These are phyloP conservation scores for Tetragnatha montana DNA, from an alignment of 2,888 invertebrate genomes.

Conservation along the genomic window DNA sequence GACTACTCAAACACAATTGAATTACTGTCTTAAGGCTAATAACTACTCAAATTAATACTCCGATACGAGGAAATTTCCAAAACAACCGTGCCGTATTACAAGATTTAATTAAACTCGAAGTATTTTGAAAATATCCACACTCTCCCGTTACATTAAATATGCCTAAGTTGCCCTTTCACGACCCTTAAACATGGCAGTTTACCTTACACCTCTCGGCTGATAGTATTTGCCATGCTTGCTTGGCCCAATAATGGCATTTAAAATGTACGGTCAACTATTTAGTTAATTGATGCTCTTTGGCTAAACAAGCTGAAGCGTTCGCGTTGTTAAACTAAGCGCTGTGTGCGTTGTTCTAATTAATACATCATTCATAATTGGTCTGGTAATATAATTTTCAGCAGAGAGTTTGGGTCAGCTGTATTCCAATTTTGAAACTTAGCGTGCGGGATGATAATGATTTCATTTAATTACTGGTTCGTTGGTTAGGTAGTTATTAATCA, in stretches of 20 bases:
- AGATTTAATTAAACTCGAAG: too few relatives aligned
- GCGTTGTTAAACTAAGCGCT: background rate
- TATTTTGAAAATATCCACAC: too few relatives aligned
- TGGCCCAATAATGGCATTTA: background rate
- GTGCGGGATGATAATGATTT: background rate
- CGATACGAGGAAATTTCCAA: too few relatives aligned
- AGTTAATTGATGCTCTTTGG: background rate
- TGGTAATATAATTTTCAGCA: background rate
- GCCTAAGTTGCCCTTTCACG: background rate
- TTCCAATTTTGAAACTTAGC: background rate
- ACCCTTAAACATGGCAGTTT: background rate
- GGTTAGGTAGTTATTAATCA: background rate
- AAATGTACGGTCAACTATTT: background rate
- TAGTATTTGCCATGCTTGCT: background rate
- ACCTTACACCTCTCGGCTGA: background rate
- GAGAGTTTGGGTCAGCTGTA: background rate
- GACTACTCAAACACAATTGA: too few relatives aligned
- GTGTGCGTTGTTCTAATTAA: background rate
- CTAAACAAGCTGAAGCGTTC: background rate
- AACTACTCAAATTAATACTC: too few relatives aligned
- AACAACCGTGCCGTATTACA: too few relatives aligned
- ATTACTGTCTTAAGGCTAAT: too few relatives aligned
- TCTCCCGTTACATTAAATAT: background rate
- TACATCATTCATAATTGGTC: background rate
- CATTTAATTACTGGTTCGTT: background rate